Conservation (phyloP, 2,888 invertebrate species). For the Cryptus armator region DNA sequence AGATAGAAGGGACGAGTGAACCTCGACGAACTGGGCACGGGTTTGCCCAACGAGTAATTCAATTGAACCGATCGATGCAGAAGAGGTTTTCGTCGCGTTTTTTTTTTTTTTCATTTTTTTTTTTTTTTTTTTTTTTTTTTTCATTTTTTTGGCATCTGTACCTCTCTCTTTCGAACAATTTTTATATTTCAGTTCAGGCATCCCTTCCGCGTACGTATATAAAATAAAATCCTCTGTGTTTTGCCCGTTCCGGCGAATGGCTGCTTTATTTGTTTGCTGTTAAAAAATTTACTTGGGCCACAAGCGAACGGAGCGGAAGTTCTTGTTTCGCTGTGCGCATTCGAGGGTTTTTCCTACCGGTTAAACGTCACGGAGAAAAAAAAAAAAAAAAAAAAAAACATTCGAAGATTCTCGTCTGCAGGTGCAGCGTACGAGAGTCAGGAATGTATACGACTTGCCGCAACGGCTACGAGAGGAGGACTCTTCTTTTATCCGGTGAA, state of each 20-base stretch:
- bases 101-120: too few species aligned
- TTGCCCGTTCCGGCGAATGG: neutral
- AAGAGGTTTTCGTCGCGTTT: conserved; percentile 73
- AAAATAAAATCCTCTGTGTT: neutral
- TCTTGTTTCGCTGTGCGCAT: neutral
- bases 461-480: neutral
- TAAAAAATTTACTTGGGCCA: conserved; percentile 23
- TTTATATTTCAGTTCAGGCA: neutral
- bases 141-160: conserved; percentile 20
- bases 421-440: conserved; percentile 1
- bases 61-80: conserved; percentile 82
- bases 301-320: neutral
- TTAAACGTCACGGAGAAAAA: conserved; percentile 27
- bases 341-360: neutral
- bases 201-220: neutral
- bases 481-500: conserved; percentile 1
- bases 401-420: conserved; percentile 23
- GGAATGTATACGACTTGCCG: conserved; percentile 27
- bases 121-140: conserved; percentile 56
- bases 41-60: conserved; percentile 80
- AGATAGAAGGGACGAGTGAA: conserved; percentile 66
- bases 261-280: conserved; percentile 44
- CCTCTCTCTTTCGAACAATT: conserved; percentile 1
- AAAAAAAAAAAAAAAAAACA: neutral
- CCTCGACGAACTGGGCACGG: conserved; percentile 60